phyloP scores from a whole-genome alignment of 1,140 invertebrate genomes.

The Drosophila paulistorum region DNA sequence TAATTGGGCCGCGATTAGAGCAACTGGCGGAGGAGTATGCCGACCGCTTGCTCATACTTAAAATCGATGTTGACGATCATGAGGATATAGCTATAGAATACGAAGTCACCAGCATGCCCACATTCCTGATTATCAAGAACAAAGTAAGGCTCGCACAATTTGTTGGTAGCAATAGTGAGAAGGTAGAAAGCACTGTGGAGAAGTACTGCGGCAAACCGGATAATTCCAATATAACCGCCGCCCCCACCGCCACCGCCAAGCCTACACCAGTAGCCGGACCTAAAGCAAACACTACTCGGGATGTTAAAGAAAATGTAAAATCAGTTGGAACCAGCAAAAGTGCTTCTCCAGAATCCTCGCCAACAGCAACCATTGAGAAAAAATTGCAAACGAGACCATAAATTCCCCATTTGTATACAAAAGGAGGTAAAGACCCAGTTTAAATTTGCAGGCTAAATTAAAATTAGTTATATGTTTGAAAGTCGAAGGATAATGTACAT shows the following conservation, averaged over 20 bases:
- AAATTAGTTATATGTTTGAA: not conserved
- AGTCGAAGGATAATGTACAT: not conserved
- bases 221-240: not conserved
- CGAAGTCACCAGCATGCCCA: conserved; percentile 94
- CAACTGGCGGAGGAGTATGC: conserved; percentile 85
- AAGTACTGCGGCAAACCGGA: conserved; percentile 77
- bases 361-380: not conserved
- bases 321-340: not conserved
- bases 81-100: conserved; percentile 92
- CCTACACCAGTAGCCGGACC: not conserved
- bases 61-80: conserved; percentile 96
- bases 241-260: not conserved
- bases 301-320: not conserved
- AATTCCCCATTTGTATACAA: not conserved
- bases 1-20: conserved; percentile 92
- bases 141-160: conserved; percentile 88
- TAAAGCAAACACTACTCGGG: not conserved
- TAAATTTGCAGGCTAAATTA: not conserved
- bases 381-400: not conserved
- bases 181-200: conserved; percentile 85
- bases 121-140: conserved; percentile 95
- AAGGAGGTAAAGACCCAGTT: not conserved
- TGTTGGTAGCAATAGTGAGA: conserved; percentile 90
- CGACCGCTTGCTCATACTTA: conserved; percentile 82
- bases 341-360: not conserved